Percentiles rank a stretch among this genome's conserved stretches.
Conservation (phyloP, 2,113 vertebrate species). For the Aphelocoma coerulescens region DNA sequence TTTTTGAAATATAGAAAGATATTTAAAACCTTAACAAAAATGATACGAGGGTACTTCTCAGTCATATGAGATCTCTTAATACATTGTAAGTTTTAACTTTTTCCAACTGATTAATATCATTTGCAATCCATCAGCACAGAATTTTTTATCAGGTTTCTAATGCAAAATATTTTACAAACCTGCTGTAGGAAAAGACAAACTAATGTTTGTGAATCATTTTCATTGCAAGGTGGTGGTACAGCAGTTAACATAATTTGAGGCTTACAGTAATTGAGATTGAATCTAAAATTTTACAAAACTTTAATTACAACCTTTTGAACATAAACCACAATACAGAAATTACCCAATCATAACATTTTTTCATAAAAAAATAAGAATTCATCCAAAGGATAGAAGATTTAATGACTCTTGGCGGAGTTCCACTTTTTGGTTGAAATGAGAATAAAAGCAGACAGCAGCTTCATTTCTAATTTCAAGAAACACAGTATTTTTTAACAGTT, state of each 20-base stretch:
- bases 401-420: conserved; percentile 67
- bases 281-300: conserved; percentile 49
- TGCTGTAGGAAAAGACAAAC: neutral
- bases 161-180: neutral
- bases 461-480: conserved; percentile 58
- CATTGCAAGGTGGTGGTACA: conserved; percentile 8
- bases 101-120: neutral
- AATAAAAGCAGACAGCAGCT: conserved; percentile 63
- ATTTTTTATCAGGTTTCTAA: conserved; percentile 1
- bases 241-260: conserved; percentile 16
- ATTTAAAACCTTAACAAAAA: conserved; percentile 58
- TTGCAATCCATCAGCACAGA: neutral
- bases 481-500: conserved; percentile 60
- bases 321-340: conserved; percentile 52
- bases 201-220: neutral
- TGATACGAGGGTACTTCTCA: neutral
- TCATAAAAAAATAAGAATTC: conserved; percentile 62
- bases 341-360: conserved; percentile 62
- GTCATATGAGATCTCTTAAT: conserved; percentile 15
- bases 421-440: conserved; percentile 56
- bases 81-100: neutral
- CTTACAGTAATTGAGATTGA: conserved; percentile 35
- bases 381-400: conserved; percentile 64
- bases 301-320: conserved; percentile 60
- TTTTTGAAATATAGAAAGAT: conserved; percentile 57